These are phyloP conservation scores for Drosophila sproati DNA, from an alignment of 1,140 invertebrate species.

Conservation along the genomic window DNA sequence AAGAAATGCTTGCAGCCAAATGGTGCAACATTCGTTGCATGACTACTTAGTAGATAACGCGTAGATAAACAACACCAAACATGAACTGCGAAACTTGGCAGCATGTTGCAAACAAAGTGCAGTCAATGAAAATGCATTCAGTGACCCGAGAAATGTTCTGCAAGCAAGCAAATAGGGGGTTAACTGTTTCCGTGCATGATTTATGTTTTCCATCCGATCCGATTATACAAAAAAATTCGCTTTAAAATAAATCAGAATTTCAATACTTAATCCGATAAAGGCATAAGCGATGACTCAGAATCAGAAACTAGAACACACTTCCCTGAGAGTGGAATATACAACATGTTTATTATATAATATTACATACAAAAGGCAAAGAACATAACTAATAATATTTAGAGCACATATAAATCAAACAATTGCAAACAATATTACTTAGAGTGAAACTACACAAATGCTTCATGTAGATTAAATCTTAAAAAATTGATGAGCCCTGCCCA, in stretches of 20 bases:
- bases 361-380: too few species aligned
- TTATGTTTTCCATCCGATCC: not conserved
- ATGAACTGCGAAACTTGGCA: not conserved
- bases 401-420: not conserved
- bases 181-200: not conserved
- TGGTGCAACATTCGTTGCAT: slow-evolving; percentile 38
- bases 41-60: slow-evolving; percentile 27
- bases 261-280: too few species aligned
- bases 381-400: not conserved
- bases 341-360: too few species aligned
- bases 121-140: slow-evolving; percentile 10
- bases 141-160: not conserved
- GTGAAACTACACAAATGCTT: slow-evolving; percentile 7
- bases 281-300: too few species aligned
- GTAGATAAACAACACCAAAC: slow-evolving; percentile 21
- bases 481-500: slow-evolving; percentile 63
- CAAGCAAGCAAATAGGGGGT: not conserved
- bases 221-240: not conserved
- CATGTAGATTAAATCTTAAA: slow-evolving; percentile 57
- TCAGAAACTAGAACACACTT: too few species aligned
- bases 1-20: slow-evolving; percentile 23
- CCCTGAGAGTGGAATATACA: too few species aligned
- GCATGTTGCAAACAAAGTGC: slow-evolving; percentile 2
- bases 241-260: not conserved
- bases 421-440: slow-evolving; percentile 7